These are phyloP conservation scores for Aptenodytes patagonicus DNA, from an alignment of 2,113 vertebrate genomes.

Conservation along the genomic window DNA sequence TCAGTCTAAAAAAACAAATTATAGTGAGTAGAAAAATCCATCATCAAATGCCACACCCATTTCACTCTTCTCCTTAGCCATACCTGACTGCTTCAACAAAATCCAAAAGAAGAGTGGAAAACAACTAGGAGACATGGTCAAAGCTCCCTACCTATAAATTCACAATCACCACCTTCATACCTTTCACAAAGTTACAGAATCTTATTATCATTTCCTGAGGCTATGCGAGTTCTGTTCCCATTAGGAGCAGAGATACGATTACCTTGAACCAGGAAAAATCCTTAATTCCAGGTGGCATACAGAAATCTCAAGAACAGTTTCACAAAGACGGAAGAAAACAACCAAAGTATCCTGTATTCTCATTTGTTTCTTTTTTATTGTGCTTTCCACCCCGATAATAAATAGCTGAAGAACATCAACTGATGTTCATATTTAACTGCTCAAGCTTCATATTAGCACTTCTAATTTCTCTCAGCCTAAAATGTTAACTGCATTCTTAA, in stretches of 20 bases:
- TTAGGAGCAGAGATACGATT: not conserved
- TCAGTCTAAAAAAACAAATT: not conserved
- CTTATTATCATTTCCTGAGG: not conserved
- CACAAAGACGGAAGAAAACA: not conserved
- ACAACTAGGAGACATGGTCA: not conserved
- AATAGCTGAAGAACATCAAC: not conserved
- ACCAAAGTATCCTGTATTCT: not conserved
- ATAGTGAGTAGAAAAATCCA: not conserved
- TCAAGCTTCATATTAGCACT: not conserved
- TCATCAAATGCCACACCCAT: not conserved
- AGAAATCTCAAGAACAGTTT: not conserved
- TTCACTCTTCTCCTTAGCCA: not conserved
- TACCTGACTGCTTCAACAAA: not conserved
- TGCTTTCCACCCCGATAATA: not conserved
- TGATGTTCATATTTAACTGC: not conserved
- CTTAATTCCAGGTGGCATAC: not conserved
- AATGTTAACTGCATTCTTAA: not conserved
- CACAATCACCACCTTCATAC: not conserved
- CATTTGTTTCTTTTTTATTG: not conserved
- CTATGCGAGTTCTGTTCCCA: not conserved
- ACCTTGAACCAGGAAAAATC: not conserved
- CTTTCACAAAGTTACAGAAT: not conserved
- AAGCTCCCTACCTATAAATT: not conserved
- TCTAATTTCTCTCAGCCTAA: not conserved
- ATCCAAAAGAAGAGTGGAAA: not conserved